Base-by-base conservation (phyloP, 2,797 vertebrate genomes). In the Megaceryle alcyon region DNA sequence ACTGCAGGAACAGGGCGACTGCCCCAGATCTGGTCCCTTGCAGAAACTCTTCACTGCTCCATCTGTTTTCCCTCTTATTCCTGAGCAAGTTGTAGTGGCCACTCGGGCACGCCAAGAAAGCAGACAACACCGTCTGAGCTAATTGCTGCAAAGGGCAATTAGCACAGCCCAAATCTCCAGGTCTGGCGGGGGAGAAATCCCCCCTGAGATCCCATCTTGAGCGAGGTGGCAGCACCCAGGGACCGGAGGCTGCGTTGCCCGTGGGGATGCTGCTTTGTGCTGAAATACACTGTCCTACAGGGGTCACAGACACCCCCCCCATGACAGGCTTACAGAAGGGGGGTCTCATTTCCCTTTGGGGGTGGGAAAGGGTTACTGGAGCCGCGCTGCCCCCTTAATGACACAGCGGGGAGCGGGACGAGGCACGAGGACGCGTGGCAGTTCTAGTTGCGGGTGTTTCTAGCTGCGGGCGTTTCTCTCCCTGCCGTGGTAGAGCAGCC, bases 171-270 rank as follows among this genome's bases (percentile, higher is more conserved):
- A 18, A 3, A 39, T 5, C 49, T 35, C 20, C 81, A n/a, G 33
- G 51, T 28, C 41, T 7, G 3, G 31, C 60, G 53, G 2, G 10
- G 41, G 20, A 75, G 39, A 68, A 78, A 46, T 21, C 39, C 13
- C 3, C 1, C 3, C 17, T 10, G 49, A 51, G 49, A 22, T 66
- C 31, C 37, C 5, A 6, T 15, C 79, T n/a, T 2, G 0, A 10
- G 35, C 49, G 22, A 43, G 29, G 23, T 1, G 1, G 48, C n/a
- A 87, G 68, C 63, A 35, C 21, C 23, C 39, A 5, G 7, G 59
- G 64, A 7, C 33, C 23, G 2, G 43, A 51, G 46, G 72, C 59
- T 57, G 41, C 3, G 0, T 2, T 3, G 66, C 48, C 60, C 4
- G 0, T 0, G 1, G 71, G 37, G 43, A 89, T n/a, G 48, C 75